Evolutionary conservation across 2,888 invertebrate genomes (phyloP).

Genomic region (Margaritifera margaritifera): DNA sequence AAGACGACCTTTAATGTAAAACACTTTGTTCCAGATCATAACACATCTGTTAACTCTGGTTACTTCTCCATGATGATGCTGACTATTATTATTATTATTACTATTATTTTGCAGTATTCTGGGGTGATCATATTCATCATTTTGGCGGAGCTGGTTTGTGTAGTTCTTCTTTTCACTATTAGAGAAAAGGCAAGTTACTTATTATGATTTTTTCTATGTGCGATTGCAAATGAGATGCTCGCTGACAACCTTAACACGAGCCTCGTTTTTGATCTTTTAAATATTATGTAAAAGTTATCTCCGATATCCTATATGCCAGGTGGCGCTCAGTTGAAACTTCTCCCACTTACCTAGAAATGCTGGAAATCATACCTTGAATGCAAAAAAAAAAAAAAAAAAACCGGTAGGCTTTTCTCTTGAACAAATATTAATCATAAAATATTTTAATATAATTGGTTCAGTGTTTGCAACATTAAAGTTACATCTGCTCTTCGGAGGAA

Average conservation of each 20-base stretch:
- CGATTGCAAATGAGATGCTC: neutral
- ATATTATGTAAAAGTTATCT: neutral
- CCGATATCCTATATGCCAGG: neutral
- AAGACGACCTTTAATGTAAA: too few relatives aligned
- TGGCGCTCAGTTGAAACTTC: neutral
- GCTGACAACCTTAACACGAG: neutral
- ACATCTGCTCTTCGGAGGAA: too few relatives aligned
- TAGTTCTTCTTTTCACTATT: slow-evolving; percentile 30
- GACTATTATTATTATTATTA: too few relatives aligned
- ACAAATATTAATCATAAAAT: too few relatives aligned
- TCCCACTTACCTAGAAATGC: neutral
- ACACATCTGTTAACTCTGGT: too few relatives aligned
- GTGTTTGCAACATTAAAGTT: too few relatives aligned
- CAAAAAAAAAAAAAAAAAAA: too few relatives aligned
- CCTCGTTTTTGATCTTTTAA: neutral
- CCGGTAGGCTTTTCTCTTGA: too few relatives aligned
- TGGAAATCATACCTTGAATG: too few relatives aligned
- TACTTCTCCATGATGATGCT: too few relatives aligned
- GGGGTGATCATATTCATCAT: slow-evolving; percentile 24
- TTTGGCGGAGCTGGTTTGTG: slow-evolving; percentile 30
- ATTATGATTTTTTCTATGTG: neutral
- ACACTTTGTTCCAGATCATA: too few relatives aligned
- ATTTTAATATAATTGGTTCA: too few relatives aligned
- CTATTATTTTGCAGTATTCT: slow-evolving; percentile 32
- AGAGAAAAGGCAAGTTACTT: slow-evolving; percentile 22